Evolutionary conservation across 1,140 invertebrate genomes (phyloP), one percentile per base, ranked within the genome.

Genomic region (Diabrotica undecimpunctata): DNA sequence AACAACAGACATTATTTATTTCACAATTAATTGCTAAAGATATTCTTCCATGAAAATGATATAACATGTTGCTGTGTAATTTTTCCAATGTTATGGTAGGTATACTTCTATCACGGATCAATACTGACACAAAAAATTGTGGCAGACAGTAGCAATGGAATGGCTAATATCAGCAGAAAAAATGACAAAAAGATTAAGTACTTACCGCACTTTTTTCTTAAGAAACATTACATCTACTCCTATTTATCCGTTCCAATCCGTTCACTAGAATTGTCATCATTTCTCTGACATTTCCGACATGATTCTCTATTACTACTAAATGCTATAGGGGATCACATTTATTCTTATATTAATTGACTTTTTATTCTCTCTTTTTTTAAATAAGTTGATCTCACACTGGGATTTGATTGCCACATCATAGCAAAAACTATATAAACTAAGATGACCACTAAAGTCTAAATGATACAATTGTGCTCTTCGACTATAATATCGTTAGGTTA

Each of bases 331-430:
- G 14, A 61, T 61, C 59, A 61, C 59, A 61, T 52, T 61, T 11
- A 61, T 25, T 61, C 25, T 35, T 53, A 52, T 12, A 37, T 14
- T 61, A 61, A 61, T 61, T 61, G 59, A 61, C 59, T 61, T 55
- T 55, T 36, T 36, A 7, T 55, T 14, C 25, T 14, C 10, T 25
- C 14, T 10, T 52, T n/a, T 36, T 61, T 50, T 61, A 41, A 36
- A 61, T 14, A 25, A 36, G 38, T 61, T 61, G 59, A 46, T 61
- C 59, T 61, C 46, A 35, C 50, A 51, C 35, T 35, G 38, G 50
- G 10, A 36, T 53, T 52, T 61, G 59, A 61, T 61, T 61, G 50
- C 41, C 41, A 46, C 6, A n/a, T 46, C 41, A 25, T 25, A 46
- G 41, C 41, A 46, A 46, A 46, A 46, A 25, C 25, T 25, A 25